Evolutionary conservation across 2,113 vertebrate genomes (phyloP).

Genomic region (Tonatia bakeri): DNA sequence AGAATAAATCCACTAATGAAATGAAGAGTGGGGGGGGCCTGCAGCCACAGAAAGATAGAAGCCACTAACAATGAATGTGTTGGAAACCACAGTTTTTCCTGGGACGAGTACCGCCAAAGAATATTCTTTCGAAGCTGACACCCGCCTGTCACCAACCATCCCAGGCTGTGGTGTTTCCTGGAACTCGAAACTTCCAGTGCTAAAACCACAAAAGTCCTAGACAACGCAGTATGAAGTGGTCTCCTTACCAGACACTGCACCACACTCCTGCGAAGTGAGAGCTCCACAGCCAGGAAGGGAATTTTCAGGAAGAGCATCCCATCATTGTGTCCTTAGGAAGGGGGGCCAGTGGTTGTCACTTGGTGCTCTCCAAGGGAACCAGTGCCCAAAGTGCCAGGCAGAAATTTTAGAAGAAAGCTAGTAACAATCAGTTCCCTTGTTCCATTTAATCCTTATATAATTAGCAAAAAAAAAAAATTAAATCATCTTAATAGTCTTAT

Average conservation of each 20-base stretch:
- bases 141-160: neutral
- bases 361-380: neutral
- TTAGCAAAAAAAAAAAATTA: neutral
- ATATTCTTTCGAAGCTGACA: neutral
- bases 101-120: neutral
- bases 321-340: neutral
- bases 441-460: constrained; percentile 42
- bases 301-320: neutral
- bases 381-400: neutral
- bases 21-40: neutral
- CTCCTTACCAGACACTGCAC: neutral
- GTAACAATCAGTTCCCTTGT: neutral
- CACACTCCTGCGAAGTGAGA: neutral
- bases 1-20: neutral
- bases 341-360: neutral
- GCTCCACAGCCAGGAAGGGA: neutral
- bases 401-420: neutral
- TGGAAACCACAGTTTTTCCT: neutral
- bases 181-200: neutral
- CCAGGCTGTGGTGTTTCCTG: neutral
- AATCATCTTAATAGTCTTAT: constrained; percentile 46
- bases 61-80: neutral
- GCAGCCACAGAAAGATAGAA: neutral
- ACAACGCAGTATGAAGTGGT: neutral
- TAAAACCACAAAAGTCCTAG: neutral